Evolutionary conservation across 2,797 vertebrate species (phyloP), one percentile per base, ranked within the genome.

Genomic region (Anolis apletophallus): DNA sequence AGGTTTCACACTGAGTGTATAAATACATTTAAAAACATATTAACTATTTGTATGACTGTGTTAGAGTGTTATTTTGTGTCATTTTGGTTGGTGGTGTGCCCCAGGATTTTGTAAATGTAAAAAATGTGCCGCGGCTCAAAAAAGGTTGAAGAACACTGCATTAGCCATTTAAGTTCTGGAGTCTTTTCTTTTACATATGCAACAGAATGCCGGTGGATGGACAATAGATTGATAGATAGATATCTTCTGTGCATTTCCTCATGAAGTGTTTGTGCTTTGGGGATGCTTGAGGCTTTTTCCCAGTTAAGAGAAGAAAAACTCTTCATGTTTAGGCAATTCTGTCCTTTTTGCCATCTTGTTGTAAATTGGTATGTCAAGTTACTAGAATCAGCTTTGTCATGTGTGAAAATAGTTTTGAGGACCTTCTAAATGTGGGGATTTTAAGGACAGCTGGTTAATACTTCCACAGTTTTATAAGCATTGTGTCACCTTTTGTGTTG

Each of bases 161-260:
- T n/a, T n/a, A n/a, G 9, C 16, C 5, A n/a, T 57, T 36, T 79
- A 91, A 90, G 40, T 32, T 84, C 86, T 55, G 82, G 82, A 78
- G 68, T 84, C 52, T 83, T 75, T 85, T 29, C 9, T 17, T 7
- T 61, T 61, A 61, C 1, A 26, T 61, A 23, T 61, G 6, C 2
- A 9, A 61, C 59, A 61, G 21, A 23, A 5, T 57, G 19, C 1
- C 4, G 36, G n/a, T n/a, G 57, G 76, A 68, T 68, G 46, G 46
- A 69, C 2, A 32, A 32, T 8, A 32, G n/a, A 34, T 34, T 32
- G n/a, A 32, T 68, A n/a, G 10, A 68, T 68, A 13, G 11, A 14
- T 32, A 68, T 36, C 16, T 71, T 71, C 14, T 71, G 68, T 17
- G 16, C 12, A 7, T 32, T 72, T 40, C 19, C 40, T 72, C 3